A percentile compares a stretch with the other conserved stretches of the same genome.
These are phyloP conservation scores for Selene dorsalis DNA, from an alignment of 2,797 vertebrate genomes.

Conservation along the genomic window DNA sequence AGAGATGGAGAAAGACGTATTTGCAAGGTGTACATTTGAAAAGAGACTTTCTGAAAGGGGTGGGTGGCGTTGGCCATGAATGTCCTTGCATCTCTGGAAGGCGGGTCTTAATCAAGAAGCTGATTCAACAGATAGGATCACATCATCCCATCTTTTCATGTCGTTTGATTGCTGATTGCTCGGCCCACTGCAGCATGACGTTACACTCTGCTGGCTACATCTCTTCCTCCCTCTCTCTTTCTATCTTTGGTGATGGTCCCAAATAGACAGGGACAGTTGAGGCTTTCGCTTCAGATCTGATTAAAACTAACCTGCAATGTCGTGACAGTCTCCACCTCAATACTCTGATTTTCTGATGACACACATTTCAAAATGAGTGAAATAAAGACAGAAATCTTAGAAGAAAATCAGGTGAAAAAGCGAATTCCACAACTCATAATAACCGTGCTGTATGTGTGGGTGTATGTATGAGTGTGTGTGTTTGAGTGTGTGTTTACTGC, in stretches of 20 bases:
- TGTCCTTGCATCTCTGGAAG: neutral
- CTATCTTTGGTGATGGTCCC: neutral
- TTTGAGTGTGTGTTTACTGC: slow-evolving; percentile 3
- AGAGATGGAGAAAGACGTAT: slow-evolving; percentile 27
- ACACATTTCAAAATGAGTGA: neutral
- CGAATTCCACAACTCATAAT: slow-evolving; percentile 13
- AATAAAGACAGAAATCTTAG: neutral
- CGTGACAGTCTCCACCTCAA: neutral
- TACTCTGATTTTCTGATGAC: neutral
- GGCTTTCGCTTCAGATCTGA: neutral
- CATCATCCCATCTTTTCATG: slow-evolving; percentile 12
- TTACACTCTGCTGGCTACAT: slow-evolving; percentile 1
- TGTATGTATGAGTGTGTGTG: neutral
- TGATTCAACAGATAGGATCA: slow-evolving; percentile 6
- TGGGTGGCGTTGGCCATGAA: neutral
- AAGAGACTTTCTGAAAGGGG: slow-evolving; percentile 11
- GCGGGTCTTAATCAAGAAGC: slow-evolving; percentile 17
- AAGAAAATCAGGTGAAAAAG: neutral
- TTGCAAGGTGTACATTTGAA: slow-evolving; percentile 21
- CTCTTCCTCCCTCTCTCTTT: neutral
- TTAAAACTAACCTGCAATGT: neutral
- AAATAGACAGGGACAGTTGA: neutral
- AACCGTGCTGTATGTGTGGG: too few relatives aligned
- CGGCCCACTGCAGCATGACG: slow-evolving; percentile 8
- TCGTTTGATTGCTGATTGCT: slow-evolving; percentile 31